A percentile compares a stretch with the other conserved stretches of the same genome.
phyloP scores from a whole-genome alignment of 1,140 invertebrate genomes.

The Bombus fervidus region DNA sequence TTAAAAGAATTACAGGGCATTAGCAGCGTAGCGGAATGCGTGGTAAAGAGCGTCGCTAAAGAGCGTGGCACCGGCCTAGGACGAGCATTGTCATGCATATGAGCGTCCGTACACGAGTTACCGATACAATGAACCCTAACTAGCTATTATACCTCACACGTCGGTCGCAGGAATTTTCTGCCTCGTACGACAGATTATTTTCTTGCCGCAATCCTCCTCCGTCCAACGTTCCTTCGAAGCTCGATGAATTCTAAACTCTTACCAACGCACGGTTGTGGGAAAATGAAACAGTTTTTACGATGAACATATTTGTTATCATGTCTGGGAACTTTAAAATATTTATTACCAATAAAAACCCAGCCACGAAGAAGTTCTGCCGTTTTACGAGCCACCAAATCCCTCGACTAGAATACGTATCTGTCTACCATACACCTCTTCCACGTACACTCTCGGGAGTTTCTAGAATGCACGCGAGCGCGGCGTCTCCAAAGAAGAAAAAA shows the following conservation, averaged over 20 bases:
- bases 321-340: conserved; percentile 36
- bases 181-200: conserved; percentile 57
- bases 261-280: neutral
- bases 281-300: conserved; percentile 47
- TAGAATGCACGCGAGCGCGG: neutral
- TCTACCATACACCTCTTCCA: neutral
- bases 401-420: neutral
- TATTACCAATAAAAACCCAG: conserved; percentile 41
- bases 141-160: conserved; percentile 75
- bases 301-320: conserved; percentile 44
- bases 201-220: conserved; percentile 13
- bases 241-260: neutral
- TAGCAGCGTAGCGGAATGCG: conserved; percentile 54
- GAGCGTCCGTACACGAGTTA: conserved; percentile 64
- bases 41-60: conserved; percentile 67
- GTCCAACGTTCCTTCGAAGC: neutral
- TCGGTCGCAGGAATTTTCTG: conserved; percentile 64
- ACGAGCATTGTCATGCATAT: conserved; percentile 76
- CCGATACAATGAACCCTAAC: conserved; percentile 78
- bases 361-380: neutral
- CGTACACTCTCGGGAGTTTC: conserved; percentile 13
- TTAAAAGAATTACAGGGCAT: conserved; percentile 64
- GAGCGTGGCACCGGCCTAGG: conserved; percentile 56
- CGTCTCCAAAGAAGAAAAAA: neutral
- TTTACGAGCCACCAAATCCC: conserved; percentile 26